Evolutionary conservation across 2,113 vertebrate genomes (phyloP).

Genomic region (Gasterosteus aculeatus): DNA sequence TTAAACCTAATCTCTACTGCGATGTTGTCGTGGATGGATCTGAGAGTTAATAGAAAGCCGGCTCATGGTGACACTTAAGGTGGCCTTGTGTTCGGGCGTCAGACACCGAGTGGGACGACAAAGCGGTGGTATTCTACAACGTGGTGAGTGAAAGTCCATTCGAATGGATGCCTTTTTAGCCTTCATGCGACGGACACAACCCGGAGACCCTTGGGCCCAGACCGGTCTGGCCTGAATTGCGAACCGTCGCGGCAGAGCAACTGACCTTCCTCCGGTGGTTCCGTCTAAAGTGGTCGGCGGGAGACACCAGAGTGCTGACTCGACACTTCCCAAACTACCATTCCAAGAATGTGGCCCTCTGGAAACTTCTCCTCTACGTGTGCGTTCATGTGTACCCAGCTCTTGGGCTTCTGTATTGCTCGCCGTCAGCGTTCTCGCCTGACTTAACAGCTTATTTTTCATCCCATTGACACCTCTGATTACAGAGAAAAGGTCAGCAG

Average conservation of each 20-base stretch:
- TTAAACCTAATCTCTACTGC: no score
- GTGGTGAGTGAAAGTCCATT: no score
- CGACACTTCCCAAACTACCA: not conserved
- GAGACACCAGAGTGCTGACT: not conserved
- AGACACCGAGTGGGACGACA: no score
- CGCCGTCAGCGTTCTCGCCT: constrained; percentile 60
- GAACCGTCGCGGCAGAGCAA: no score
- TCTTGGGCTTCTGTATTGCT: constrained; percentile 50
- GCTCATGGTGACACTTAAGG: not conserved
- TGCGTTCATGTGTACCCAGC: not conserved
- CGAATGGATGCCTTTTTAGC: no score
- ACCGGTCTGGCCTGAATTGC: no score
- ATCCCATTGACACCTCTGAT: constrained; percentile 71
- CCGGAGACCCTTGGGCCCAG: no score
- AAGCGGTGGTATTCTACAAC: no score
- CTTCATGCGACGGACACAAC: no score
- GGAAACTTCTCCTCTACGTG: not conserved
- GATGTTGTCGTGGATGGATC: not conserved
- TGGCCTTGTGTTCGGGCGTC: not conserved
- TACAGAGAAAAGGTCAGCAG: constrained; percentile 76
- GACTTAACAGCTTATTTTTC: constrained; percentile 78
- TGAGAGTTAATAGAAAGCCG: not conserved
- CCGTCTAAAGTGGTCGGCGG: not conserved
- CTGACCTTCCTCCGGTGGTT: no score
- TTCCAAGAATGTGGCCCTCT: not conserved